Evolutionary conservation across 30 jellyfish, hydroid and myxozoan species (phyloP), one percentile per base, ranked within the genome.

Genomic region (Cassiopea andromeda): DNA sequence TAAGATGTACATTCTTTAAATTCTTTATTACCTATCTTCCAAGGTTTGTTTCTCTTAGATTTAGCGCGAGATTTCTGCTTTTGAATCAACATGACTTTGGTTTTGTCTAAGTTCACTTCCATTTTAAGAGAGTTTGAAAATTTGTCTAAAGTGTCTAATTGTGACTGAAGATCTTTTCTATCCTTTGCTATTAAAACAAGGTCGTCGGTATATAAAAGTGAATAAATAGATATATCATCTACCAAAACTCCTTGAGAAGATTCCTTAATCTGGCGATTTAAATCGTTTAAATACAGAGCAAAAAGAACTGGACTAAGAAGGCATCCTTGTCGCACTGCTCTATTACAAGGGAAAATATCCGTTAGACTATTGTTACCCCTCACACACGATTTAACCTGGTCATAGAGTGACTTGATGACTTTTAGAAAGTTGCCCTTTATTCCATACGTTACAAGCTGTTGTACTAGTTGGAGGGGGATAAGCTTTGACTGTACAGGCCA

Each of bases 401-500:
- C 90, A 81, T 81, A 81, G 43, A 81, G 90, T 45, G 90, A 81
- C 13, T 71, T 2, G 90, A 84, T 68, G 46, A 84, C 77, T 46
- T 84, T 84, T 46, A 69, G 71, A 70, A 84, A 84, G 18, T 70
- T 84, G 57, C 92, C 85, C 78, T 72, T 84, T 46, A 84, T 84
- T 84, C 92, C 92, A 15, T 70, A 44, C 8, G 85, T 57, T 44
- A 43, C 85, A 15, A 84, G 78, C 85, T 69, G 74, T 44, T 84
- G 75, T 73, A 84, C 46, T 94, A n/a, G 86, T 91, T 90, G 46
- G 97, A 85, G 14, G 99, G 99, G 16, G 99, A 96, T 17, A 96
- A 50, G 90, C 92, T 96, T 49, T 96, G 99, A 67, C 98, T 97
- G 97, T 96, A 96, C 59, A 92, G 38, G 19, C 98, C 98, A 48